Evolutionary conservation across 2,113 vertebrate genomes (phyloP).

Genomic region (Phrynocephalus versicolor): DNA sequence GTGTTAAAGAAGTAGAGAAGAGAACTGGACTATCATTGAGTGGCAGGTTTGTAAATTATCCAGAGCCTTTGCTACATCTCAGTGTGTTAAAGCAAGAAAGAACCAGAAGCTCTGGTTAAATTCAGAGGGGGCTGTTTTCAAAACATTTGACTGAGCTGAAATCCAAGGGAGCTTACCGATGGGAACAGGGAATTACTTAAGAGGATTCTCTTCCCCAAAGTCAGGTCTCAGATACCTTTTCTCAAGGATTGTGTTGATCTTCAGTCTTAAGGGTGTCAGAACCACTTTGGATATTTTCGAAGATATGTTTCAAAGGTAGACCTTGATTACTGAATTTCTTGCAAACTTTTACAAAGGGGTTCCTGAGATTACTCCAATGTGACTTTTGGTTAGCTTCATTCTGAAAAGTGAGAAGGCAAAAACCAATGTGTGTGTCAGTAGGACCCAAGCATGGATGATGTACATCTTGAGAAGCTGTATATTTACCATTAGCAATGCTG

Average conservation of each 20-base stretch:
- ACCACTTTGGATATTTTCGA: not conserved
- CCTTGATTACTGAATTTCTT: not conserved
- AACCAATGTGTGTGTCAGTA: no score
- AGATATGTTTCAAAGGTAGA: not conserved
- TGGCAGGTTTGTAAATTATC: conserved; percentile 26
- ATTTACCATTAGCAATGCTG: no score
- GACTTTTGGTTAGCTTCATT: no score
- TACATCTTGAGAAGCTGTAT: no score
- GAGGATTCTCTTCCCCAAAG: not conserved
- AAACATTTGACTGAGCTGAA: conserved; percentile 9
- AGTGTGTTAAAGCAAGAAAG: not conserved
- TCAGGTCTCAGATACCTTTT: rapidly evolving
- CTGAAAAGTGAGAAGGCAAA: no score
- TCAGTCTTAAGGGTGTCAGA: not conserved
- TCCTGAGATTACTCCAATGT: no score
- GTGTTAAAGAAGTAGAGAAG: conserved; percentile 10
- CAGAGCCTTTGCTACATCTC: conserved; percentile 15
- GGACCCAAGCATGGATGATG: no score
- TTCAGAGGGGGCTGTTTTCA: conserved; percentile 8
- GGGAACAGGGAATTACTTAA: not conserved
- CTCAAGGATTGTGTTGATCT: not conserved
- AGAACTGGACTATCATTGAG: conserved; percentile 24
- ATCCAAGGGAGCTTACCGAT: not conserved
- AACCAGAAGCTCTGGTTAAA: conserved; percentile 24
- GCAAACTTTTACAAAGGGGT: not conserved